Conservation (phyloP, 2,888 invertebrate genomes). For the Copidosoma aretas region DNA sequence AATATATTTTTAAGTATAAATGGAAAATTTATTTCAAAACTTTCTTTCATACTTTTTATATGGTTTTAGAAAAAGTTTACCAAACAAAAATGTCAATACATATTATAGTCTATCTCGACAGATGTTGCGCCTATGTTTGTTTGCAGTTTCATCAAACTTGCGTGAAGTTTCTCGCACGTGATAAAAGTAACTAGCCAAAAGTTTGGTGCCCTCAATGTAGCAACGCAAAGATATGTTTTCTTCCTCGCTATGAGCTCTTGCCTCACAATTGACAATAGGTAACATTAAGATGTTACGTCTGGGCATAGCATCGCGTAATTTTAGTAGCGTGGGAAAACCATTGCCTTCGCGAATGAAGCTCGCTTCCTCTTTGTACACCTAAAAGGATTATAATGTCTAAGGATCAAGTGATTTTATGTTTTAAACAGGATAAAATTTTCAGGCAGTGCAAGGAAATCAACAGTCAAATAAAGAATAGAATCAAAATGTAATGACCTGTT, state of each 20-base stretch:
- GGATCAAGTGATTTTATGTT: too few species aligned
- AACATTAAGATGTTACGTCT: slow-evolving; percentile 59
- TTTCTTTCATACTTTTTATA: too few species aligned
- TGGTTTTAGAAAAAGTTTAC: too few species aligned
- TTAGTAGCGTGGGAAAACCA: slow-evolving; percentile 58
- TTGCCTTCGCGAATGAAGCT: slow-evolving; percentile 62
- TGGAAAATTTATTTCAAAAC: slow-evolving; percentile 18
- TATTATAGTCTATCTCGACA: neutral
- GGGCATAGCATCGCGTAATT: slow-evolving; percentile 59
- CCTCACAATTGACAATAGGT: slow-evolving; percentile 58
- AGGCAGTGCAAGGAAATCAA: too few species aligned
- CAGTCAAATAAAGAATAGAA: slow-evolving; percentile 4
- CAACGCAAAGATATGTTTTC: slow-evolving; percentile 61
- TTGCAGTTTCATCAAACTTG: neutral
- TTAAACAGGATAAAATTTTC: too few species aligned
- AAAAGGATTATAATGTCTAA: neutral
- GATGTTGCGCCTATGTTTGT: neutral
- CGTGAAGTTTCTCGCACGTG: slow-evolving; percentile 46
- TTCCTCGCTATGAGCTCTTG: slow-evolving; percentile 56
- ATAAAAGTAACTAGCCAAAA: slow-evolving; percentile 62
- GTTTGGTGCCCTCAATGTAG: slow-evolving; percentile 62
- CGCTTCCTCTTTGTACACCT: slow-evolving; percentile 64
- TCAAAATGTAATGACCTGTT: too few species aligned
- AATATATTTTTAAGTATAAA: slow-evolving; percentile 32
- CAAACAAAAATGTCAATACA: neutral